A percentile compares a stretch with the other conserved stretches of the same genome.
These are phyloP conservation scores for Spisula solida DNA, from an alignment of 2,888 invertebrate genomes.

Conservation along the genomic window DNA sequence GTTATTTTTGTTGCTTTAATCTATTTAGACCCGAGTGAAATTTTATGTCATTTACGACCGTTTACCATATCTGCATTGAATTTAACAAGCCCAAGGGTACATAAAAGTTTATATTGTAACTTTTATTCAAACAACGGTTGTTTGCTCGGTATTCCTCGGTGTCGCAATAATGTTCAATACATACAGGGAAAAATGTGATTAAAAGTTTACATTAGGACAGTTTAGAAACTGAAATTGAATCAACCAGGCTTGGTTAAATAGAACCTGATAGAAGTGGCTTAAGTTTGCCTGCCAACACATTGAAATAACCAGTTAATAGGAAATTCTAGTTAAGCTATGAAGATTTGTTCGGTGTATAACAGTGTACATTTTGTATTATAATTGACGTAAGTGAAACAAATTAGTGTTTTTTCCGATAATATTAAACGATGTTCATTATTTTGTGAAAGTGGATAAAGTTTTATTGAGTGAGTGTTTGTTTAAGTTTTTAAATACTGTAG, in stretches of 20 bases:
- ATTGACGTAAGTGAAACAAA: not conserved
- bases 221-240: slow-evolving; percentile 16
- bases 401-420: not conserved
- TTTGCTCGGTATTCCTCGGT: not conserved
- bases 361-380: not conserved
- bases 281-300: not conserved
- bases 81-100: not conserved
- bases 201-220: slow-evolving; percentile 1
- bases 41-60: not conserved
- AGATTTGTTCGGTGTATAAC: not conserved
- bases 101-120: slow-evolving; percentile 15
- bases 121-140: not conserved
- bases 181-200: not conserved
- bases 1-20: not conserved
- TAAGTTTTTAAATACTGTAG: not conserved
- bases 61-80: not conserved
- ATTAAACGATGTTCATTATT: not conserved
- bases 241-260: not conserved
- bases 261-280: not conserved
- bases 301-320: not conserved
- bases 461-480: not conserved
- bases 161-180: slow-evolving; percentile 6
- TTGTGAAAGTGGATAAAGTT: not conserved
- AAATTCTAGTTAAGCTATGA: not conserved
- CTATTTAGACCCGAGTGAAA: not conserved